phyloP scores from a whole-genome alignment of 2,113 vertebrate genomes.

The Protobothrops mucrosquamatus region DNA sequence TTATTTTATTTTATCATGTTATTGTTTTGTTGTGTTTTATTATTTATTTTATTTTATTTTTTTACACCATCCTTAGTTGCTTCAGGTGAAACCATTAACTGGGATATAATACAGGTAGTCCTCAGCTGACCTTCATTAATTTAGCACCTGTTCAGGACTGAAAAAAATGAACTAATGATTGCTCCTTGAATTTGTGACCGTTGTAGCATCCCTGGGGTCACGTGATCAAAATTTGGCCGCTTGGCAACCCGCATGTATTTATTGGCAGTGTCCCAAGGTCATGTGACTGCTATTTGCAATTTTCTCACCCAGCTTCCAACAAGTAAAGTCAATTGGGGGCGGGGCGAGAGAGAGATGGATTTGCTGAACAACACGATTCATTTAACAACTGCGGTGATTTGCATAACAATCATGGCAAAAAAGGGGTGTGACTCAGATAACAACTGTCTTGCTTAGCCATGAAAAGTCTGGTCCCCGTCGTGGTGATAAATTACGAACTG shows the following conservation, averaged over 20 bases:
- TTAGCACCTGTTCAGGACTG: not conserved
- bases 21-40: too few relatives aligned
- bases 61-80: too few relatives aligned
- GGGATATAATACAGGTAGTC: not conserved
- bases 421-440: not conserved
- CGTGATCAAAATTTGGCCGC: not conserved
- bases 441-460: not conserved
- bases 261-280: not conserved
- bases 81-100: not conserved
- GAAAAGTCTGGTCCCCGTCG: not conserved
- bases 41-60: too few relatives aligned
- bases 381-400: not conserved
- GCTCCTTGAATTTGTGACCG: rapidly evolving
- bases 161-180: not conserved
- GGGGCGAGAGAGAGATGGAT: not conserved
- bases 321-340: not conserved
- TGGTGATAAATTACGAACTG: not conserved
- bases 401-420: not conserved
- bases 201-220: not conserved
- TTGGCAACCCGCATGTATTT: not conserved
- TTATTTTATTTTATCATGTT: too few relatives aligned
- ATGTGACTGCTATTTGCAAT: not conserved
- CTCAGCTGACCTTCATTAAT: not conserved
- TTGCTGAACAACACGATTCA: not conserved
- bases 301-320: not conserved